Base-by-base conservation (phyloP, 2,113 vertebrate genomes). In the Numenius arquata region DNA sequence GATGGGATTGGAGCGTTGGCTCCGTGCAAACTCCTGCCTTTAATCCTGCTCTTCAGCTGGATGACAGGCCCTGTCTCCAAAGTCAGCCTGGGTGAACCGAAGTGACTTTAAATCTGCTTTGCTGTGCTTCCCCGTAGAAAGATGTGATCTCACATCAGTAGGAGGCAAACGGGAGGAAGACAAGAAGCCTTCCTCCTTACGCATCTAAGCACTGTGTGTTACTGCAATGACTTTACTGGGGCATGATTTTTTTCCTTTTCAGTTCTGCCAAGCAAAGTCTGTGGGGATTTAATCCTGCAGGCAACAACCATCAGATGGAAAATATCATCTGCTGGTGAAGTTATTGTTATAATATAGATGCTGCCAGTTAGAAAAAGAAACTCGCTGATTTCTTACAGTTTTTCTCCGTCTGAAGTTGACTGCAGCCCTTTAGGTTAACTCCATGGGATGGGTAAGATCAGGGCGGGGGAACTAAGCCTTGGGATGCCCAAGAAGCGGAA, bases 291-390 rank as follows among this genome's bases (percentile, higher is more conserved):
- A 80, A 77, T 96, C 87, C 84, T 92, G 58, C 71, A 76, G 95
- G 87, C 94, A 92, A 16, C n/a, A 83, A 45, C 56, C 38, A 47
- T 93, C 84, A 91, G 71, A 93, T 78, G 78, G 81, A 85, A 92
- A 96, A 94, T 14, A 89, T 95, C 84, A 93, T 85, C 71, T 76
- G 55, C 74, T 67, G 55, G 58, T 93, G 87, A 95, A 95, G 81
- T 96, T 95, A 93, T 95, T 94, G 89, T 67, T 95, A 56, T 95
- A 95, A 96, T 95, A 63, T 72, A 61, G 59, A 48, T 43, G 26
- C 47, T 91, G 74, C 62, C 91, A 95, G 55, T 93, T 94, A 88
- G 80, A 43, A 71, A 48, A 86, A 77, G 17, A 65, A 85, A 23
- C 41, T 68, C 12, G 0, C 16, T 30, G 17, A 30, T 83, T 90